These are phyloP conservation scores for Dicerorhinus sumatrensis DNA, from an alignment of 2,113 vertebrate genomes.

Conservation along the genomic window DNA sequence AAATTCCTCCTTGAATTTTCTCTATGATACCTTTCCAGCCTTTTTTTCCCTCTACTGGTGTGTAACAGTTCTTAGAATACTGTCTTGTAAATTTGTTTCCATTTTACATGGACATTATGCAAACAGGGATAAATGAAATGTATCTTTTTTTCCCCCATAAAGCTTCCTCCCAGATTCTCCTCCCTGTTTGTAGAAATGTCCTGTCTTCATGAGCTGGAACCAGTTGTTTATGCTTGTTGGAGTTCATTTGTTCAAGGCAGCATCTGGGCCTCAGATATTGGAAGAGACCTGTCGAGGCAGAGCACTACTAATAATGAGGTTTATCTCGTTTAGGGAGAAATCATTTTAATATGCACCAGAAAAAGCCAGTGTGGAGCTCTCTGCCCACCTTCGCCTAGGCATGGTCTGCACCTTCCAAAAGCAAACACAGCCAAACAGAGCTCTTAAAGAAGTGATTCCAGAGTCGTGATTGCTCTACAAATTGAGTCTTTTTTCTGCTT, in stretches of 20 bases:
- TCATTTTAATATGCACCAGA: background rate
- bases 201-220: background rate
- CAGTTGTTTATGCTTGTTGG: slow-evolving; percentile 4
- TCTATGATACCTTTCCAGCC: background rate
- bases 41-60: background rate
- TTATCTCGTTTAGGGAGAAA: background rate
- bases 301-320: background rate
- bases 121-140: slow-evolving; percentile 58
- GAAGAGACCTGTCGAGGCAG: background rate
- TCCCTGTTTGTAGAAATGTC: slow-evolving; percentile 12
- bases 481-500: slow-evolving; percentile 89
- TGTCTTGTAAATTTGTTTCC: slow-evolving; percentile 63
- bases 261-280: background rate
- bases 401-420: slow-evolving; percentile 65
- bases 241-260: slow-evolving; percentile 23
- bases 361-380: background rate
- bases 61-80: slow-evolving; percentile 63
- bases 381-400: slow-evolving; percentile 53
- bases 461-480: slow-evolving; percentile 87
- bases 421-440: slow-evolving; percentile 76
- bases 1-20: background rate
- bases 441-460: slow-evolving; percentile 88
- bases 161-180: background rate
- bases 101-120: slow-evolving; percentile 40
- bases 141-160: background rate